phyloP scores from a whole-genome alignment of 2,888 invertebrate species.

The Hydrotaea diabolus region DNA sequence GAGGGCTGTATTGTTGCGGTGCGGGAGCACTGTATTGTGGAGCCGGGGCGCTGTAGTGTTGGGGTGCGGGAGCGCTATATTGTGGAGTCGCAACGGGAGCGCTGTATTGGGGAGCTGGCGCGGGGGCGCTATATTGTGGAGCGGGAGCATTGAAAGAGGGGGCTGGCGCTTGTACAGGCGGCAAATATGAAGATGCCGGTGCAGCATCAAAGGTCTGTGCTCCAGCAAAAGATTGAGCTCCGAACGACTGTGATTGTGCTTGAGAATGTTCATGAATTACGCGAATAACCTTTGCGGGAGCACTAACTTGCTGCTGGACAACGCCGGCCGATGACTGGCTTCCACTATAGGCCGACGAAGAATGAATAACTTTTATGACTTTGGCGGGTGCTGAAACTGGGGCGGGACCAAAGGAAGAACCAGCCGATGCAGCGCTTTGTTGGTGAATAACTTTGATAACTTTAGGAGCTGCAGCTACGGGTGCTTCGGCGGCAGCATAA shows the following conservation, averaged over 20 bases:
- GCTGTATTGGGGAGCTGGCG: conserved; percentile 33
- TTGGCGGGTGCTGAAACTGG: conserved; percentile 54
- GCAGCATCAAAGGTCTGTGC: conserved; percentile 18
- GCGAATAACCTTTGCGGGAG: conserved; percentile 73
- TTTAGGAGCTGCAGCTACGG: conserved; percentile 64
- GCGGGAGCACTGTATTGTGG: conserved; percentile 26
- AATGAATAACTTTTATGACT: conserved; percentile 70
- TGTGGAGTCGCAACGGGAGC: conserved; percentile 21
- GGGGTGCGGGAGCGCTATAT: conserved; percentile 22
- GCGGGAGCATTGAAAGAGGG: conserved; percentile 30
- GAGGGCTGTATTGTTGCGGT: not conserved
- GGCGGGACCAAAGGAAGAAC: conserved; percentile 19
- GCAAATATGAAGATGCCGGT: conserved; percentile 54
- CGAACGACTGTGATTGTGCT: not conserved
- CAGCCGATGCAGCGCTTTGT: conserved; percentile 45
- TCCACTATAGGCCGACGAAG: conserved; percentile 50
- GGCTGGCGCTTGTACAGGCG: conserved; percentile 46
- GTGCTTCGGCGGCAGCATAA: conserved; percentile 62
- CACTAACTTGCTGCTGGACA: conserved; percentile 38
- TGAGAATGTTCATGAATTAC: conserved; percentile 74
- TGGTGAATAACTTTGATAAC: conserved; percentile 74
- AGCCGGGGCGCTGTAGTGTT: conserved; percentile 37
- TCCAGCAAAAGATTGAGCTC: not conserved
- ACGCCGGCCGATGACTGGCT: conserved; percentile 15
- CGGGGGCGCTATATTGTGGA: conserved; percentile 61